Evolutionary conservation across 1,140 invertebrate genomes (phyloP), one percentile per base, ranked within the genome.

Genomic region (Brachionus plicatilis): DNA sequence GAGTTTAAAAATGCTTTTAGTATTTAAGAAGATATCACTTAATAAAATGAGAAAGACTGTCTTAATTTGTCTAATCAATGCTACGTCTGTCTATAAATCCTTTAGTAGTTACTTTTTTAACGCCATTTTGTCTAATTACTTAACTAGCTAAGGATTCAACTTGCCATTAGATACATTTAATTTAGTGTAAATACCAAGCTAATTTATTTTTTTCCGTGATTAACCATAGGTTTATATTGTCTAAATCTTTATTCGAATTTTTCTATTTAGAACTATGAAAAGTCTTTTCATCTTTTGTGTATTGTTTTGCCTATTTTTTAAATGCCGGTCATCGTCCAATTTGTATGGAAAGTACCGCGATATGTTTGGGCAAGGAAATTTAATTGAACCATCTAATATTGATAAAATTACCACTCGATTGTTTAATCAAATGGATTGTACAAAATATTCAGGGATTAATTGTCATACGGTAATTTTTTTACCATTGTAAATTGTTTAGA

Each of bases 181-280:
- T 72, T 72, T 72, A 41, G 12, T 72, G 29, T 72, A 72, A 72
- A 72, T 72, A 72, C 45, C 68, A 72, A 72, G 68, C 41, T 47
- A 72, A 72, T 72, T 72, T 11, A 72, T 72, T 72, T 72, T 72
- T 29, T 72, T 72, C 43, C 29, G 37, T 72, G 33, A 72, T 72
- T 72, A 72, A 17, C 33, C 20, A 72, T 17, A 60, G 53, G 17
- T 60, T 60, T 60, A 60, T 27, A 60, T 60, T 60, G 17, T 7
- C 9, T 60, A 60, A 60, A 60, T 60, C 20, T 60, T 14, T 24
- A 24, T 60, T 60, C 20, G 20, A 60, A 20, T 60, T 24, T 60
- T 60, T 27, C 20, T 3, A 60, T 60, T 60, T 60, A 60, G 53
- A 60, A 60, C 3, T 37, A 41, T 72, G 68, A 72, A 45, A 11